These are phyloP conservation scores for Todiramphus chloris DNA, from an alignment of 2,113 vertebrate genomes.

Conservation along the genomic window DNA sequence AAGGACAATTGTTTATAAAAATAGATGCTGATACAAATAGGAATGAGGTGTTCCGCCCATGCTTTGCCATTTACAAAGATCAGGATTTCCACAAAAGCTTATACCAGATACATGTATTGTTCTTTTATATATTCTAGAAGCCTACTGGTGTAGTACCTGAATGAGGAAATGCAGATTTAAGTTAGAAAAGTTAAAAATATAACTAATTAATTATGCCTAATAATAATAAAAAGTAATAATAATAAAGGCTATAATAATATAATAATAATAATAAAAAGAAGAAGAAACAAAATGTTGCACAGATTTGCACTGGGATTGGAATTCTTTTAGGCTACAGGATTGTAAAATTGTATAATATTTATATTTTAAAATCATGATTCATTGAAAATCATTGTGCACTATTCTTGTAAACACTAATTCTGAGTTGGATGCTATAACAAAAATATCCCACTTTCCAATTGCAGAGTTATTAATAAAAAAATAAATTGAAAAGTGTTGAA, in stretches of 20 bases:
- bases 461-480: neutral
- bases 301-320: neutral
- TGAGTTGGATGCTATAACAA: neutral
- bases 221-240: no score
- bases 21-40: neutral
- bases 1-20: neutral
- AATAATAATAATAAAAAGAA: no score
- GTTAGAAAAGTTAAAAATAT: neutral
- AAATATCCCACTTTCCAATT: neutral
- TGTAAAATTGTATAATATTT: neutral
- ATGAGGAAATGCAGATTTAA: neutral
- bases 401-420: neutral
- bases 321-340: neutral
- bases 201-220: neutral
- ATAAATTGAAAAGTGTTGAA: neutral
- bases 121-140: neutral
- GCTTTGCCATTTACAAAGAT: neutral
- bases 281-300: neutral
- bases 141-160: neutral
- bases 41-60: neutral
- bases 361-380: neutral
- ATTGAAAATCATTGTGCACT: neutral
- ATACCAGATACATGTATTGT: neutral
- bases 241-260: no score
- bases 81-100: neutral